phyloP scores from a whole-genome alignment of 2,888 invertebrate genomes.

The Pheosia gnoma region DNA sequence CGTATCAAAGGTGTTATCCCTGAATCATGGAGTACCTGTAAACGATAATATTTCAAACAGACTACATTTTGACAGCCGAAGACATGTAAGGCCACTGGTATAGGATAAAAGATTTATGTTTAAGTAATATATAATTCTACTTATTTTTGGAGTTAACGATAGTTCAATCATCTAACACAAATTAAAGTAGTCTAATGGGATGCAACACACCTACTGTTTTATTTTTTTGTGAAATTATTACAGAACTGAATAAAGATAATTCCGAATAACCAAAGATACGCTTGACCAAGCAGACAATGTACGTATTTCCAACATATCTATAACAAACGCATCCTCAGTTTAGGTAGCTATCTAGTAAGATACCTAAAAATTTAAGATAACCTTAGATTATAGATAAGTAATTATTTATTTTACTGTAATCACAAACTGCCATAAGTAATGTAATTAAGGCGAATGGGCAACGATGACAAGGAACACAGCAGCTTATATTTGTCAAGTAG shows the following conservation, averaged over 20 bases:
- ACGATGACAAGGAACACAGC: conserved; percentile 16
- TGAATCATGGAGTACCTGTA: conserved; percentile 88
- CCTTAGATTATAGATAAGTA: conserved; percentile 20
- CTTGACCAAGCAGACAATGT: conserved; percentile 9
- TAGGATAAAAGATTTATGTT: conserved; percentile 16
- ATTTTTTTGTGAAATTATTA: background rate
- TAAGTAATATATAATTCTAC: too few relatives aligned
- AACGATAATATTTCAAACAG: conserved; percentile 71
- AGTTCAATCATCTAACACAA: background rate
- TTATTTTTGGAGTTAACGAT: background rate
- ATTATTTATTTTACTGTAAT: conserved; percentile 72
- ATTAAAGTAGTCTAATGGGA: too few relatives aligned
- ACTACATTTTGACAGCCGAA: conserved; percentile 72
- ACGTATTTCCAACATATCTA: background rate
- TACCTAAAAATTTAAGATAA: background rate
- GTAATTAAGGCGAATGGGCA: conserved; percentile 44
- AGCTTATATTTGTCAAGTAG: conserved; percentile 7
- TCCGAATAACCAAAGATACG: conserved; percentile 39
- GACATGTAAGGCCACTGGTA: conserved; percentile 57
- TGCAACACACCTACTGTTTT: background rate
- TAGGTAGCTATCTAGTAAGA: background rate
- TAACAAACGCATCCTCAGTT: conserved; percentile 1
- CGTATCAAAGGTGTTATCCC: conserved; percentile 91
- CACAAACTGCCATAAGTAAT: conserved; percentile 76
- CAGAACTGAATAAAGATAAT: background rate